Evolutionary conservation across 2,113 vertebrate species (phyloP).

Genomic region (Eptesicus fuscus): DNA sequence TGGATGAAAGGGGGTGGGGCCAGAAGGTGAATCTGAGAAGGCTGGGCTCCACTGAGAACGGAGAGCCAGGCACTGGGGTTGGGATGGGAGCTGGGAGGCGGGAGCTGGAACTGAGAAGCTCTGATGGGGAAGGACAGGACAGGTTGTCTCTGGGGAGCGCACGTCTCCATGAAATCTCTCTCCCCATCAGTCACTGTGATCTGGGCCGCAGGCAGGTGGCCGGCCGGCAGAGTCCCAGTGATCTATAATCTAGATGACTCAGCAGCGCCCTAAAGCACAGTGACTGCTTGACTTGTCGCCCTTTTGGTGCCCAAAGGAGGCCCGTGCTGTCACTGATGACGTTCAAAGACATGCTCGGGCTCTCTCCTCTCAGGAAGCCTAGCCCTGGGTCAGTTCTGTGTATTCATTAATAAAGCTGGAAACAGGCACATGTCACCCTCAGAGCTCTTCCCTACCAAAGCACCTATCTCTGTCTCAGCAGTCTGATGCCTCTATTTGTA

Average conservation of each 20-base stretch:
- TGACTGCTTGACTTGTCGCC: neutral
- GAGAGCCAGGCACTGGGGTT: neutral
- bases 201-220: neutral
- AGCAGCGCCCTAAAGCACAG: neutral
- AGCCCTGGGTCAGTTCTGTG: neutral
- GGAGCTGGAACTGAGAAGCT: neutral
- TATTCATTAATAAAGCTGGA: neutral
- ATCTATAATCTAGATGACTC: neutral
- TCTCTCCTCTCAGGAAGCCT: neutral
- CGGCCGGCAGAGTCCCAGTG: neutral
- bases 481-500: neutral
- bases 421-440: neutral
- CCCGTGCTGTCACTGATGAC: neutral
- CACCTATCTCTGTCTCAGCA: neutral
- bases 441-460: neutral
- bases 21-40: neutral
- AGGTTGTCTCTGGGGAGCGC: neutral
- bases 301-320: neutral
- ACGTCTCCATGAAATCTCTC: neutral
- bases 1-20: neutral
- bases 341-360: neutral
- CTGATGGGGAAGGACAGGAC: neutral
- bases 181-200: neutral
- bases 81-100: too few relatives aligned
- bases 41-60: neutral